A percentile compares a stretch with the other conserved stretches of the same genome.
These are phyloP conservation scores for Oncorhynchus tshawytscha DNA, from an alignment of 2,113 vertebrate species.

Conservation along the genomic window DNA sequence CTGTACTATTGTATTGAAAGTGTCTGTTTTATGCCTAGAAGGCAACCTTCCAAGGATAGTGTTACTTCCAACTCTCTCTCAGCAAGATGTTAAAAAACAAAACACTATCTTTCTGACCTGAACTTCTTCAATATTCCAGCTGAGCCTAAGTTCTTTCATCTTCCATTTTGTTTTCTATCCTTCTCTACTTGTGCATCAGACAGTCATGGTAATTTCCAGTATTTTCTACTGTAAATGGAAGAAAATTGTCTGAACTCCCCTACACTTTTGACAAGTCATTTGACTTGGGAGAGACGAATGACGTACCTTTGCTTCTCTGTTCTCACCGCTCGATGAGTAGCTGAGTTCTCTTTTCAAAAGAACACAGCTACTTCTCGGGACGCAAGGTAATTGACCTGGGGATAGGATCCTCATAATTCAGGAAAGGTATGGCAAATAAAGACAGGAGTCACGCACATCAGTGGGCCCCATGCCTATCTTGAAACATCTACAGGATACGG, in stretches of 20 bases:
- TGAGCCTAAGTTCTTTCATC: not conserved
- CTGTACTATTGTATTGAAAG: not conserved
- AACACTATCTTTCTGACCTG: not conserved
- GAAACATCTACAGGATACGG: too few species aligned
- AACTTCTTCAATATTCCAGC: not conserved
- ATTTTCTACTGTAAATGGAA: not conserved
- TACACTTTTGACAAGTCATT: not conserved
- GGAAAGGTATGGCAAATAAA: not conserved
- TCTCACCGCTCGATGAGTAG: not conserved
- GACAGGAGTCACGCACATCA: not conserved
- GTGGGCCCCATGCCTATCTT: not conserved
- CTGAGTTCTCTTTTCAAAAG: not conserved
- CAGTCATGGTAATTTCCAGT: not conserved
- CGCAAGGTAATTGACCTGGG: not conserved
- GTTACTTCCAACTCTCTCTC: not conserved
- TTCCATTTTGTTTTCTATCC: not conserved
- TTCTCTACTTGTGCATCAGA: not conserved
- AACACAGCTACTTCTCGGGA: too few species aligned
- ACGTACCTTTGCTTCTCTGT: not conserved
- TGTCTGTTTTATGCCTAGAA: not conserved
- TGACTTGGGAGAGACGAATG: not conserved
- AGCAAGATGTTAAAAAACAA: not conserved
- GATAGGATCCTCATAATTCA: not conserved
- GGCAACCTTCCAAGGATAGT: not conserved
- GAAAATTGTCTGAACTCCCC: not conserved